Conservation (phyloP, 1,140 invertebrate species). For the Tetramorium alpestre region DNA sequence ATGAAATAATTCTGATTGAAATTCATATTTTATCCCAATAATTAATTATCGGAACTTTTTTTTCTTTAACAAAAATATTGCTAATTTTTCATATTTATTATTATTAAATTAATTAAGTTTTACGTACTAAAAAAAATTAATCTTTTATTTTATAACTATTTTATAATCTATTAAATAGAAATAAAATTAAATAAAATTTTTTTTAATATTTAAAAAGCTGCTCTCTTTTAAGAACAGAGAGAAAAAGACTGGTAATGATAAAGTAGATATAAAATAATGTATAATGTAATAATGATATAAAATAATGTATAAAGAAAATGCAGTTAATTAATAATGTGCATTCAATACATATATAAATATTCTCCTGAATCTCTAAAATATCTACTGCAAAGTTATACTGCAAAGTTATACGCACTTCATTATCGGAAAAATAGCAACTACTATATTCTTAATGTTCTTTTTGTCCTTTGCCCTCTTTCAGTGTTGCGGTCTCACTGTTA, state of each 20-base stretch:
- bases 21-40: background rate
- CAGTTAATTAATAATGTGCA: background rate
- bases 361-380: background rate
- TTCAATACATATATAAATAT: background rate
- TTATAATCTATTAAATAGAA: background rate
- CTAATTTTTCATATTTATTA: background rate
- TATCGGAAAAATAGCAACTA: background rate
- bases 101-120: background rate
- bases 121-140: background rate
- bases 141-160: background rate
- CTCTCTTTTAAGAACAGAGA: background rate
- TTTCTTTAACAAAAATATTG: background rate
- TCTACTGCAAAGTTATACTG: background rate
- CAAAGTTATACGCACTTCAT: background rate
- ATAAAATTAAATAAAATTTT: background rate
- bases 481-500: conserved; percentile 39
- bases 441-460: background rate
- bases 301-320: background rate
- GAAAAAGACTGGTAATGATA: background rate
- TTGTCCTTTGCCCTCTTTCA: background rate
- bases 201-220: background rate
- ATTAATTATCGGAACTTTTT: background rate
- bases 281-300: too few relatives aligned
- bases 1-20: background rate
- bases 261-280: background rate